Evolutionary conservation across 2,797 vertebrate species (phyloP).

Genomic region (Eospalax fontanierii): DNA sequence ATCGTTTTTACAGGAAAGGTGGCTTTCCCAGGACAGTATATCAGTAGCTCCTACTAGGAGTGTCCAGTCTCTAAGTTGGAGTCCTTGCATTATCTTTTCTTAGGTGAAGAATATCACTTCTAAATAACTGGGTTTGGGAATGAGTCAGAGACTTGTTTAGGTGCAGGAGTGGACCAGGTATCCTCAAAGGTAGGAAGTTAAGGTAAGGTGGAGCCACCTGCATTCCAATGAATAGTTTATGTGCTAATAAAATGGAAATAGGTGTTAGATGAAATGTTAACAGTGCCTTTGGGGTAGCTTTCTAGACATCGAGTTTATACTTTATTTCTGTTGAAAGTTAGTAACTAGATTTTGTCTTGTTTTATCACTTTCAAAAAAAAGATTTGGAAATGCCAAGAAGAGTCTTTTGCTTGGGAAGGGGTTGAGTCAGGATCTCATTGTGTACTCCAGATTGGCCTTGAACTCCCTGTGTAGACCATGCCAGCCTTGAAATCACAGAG

Average conservation of each 20-base stretch:
- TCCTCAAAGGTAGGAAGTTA: neutral
- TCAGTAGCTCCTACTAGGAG: constrained; percentile 56
- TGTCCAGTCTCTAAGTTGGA: constrained; percentile 45
- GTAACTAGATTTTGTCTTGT: neutral
- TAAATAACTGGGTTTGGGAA: constrained; percentile 53
- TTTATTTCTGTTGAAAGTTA: constrained; percentile 24
- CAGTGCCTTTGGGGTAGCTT: constrained; percentile 75
- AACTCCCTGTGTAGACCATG: no score
- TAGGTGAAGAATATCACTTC: constrained; percentile 62
- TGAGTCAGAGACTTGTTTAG: constrained; percentile 54
- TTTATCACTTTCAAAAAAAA: no score
- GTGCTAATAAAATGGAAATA: constrained; percentile 81
- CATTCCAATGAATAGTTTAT: constrained; percentile 79
- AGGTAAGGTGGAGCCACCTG: constrained; percentile 34
- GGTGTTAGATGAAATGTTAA: constrained; percentile 32
- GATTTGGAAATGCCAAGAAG: no score
- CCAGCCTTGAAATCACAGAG: no score
- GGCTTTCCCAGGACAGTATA: constrained; percentile 17
- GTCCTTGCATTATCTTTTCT: constrained; percentile 69
- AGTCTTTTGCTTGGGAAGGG: no score
- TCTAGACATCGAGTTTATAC: constrained; percentile 48
- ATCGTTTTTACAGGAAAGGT: neutral
- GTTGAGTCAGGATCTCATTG: no score
- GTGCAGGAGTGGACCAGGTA: neutral
- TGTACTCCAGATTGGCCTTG: no score